Evolutionary conservation across 2,888 invertebrate species (phyloP).

Genomic region (Agelastica alni): DNA sequence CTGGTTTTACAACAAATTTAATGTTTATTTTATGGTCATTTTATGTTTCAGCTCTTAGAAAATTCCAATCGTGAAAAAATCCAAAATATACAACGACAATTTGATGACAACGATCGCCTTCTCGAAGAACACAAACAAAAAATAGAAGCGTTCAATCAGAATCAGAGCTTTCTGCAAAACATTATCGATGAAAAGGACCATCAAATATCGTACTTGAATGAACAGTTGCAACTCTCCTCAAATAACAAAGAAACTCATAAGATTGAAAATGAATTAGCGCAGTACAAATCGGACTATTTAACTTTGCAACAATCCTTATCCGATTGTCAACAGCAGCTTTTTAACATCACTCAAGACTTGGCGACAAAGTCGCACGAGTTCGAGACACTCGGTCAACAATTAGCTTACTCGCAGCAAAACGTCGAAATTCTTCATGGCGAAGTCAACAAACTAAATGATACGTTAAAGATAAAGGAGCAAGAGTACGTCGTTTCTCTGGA

Average conservation of each 20-base stretch:
- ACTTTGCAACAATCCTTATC: conserved; percentile 30
- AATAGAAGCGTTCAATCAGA: conserved; percentile 29
- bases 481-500: conserved; percentile 33
- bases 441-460: conserved; percentile 28
- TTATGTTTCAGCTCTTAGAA: conserved; percentile 2
- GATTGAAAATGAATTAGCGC: conserved; percentile 39
- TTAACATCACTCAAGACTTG: conserved; percentile 30
- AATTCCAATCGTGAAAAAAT: conserved; percentile 18
- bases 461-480: conserved; percentile 29
- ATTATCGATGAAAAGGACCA: conserved; percentile 37
- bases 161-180: conserved; percentile 27
- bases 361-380: conserved; percentile 32
- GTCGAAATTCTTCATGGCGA: conserved; percentile 34
- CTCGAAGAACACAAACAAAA: conserved; percentile 31
- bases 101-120: conserved; percentile 20
- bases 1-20: no score
- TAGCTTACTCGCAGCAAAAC: conserved; percentile 34
- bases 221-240: conserved; percentile 35
- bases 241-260: conserved; percentile 42
- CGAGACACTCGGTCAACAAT: conserved; percentile 32
- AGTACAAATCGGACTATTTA: conserved; percentile 32
- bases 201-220: conserved; percentile 22
- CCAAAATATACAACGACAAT: conserved; percentile 27
- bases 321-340: conserved; percentile 34
- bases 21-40: no score